Evolutionary conservation across 2,797 vertebrate genomes (phyloP).

Genomic region (Babyrousa celebensis): DNA sequence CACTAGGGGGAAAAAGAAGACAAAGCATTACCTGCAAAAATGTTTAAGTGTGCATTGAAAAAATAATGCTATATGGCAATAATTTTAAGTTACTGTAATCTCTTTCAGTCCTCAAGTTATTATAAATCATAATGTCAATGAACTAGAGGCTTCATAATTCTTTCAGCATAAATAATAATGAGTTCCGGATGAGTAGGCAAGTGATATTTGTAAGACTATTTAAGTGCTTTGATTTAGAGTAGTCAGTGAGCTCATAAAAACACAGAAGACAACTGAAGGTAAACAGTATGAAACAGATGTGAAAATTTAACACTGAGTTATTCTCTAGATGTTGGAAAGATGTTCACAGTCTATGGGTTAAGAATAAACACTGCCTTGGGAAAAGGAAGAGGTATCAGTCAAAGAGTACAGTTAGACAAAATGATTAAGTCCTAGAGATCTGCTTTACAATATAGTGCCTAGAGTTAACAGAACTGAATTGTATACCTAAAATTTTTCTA

Average conservation of each 20-base stretch:
- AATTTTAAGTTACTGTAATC: slow-evolving; percentile 67
- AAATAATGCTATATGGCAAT: not conserved
- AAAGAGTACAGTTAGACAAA: not conserved
- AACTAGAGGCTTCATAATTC: slow-evolving; percentile 53
- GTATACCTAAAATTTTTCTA: not conserved
- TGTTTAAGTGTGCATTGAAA: not conserved
- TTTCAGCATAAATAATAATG: slow-evolving; percentile 78
- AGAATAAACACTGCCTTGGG: slow-evolving; percentile 50
- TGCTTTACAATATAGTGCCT: not conserved
- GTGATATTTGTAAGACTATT: slow-evolving; percentile 65
- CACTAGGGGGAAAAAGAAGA: not conserved
- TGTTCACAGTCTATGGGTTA: not conserved
- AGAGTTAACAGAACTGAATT: not conserved
- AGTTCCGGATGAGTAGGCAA: slow-evolving; percentile 49
- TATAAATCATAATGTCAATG: slow-evolving; percentile 75
- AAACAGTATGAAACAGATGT: slow-evolving; percentile 74
- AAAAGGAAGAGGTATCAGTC: not conserved
- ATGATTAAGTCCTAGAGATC: not conserved
- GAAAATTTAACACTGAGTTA: slow-evolving; percentile 58
- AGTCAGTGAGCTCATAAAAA: slow-evolving; percentile 72
- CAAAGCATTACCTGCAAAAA: not conserved
- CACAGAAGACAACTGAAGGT: slow-evolving; percentile 75
- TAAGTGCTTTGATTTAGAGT: slow-evolving; percentile 79
- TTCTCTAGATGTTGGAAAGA: slow-evolving; percentile 57
- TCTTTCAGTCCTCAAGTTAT: not conserved